These are phyloP conservation scores for Hipposideros larvatus DNA, from an alignment of 2,797 vertebrate genomes.

Conservation along the genomic window DNA sequence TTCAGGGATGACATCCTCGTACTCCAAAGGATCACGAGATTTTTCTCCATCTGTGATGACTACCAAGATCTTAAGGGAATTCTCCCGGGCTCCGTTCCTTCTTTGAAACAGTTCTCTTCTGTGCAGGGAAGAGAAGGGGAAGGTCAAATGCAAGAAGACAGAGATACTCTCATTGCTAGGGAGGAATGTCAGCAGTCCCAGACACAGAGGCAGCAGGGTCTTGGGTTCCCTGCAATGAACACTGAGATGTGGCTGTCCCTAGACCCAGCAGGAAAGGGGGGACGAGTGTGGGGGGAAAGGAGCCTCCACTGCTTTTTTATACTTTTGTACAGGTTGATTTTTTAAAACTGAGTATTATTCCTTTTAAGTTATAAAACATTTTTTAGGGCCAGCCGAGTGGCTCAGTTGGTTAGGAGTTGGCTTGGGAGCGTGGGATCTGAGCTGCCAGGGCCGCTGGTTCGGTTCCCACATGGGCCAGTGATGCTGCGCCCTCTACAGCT, in stretches of 20 bases:
- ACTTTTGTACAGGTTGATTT: not conserved
- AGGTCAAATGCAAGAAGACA: not conserved
- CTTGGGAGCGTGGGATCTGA: no score
- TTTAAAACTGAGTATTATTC: not conserved
- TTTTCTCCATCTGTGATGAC: constrained; percentile 90
- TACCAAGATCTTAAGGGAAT: constrained; percentile 87
- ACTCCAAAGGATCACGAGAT: constrained; percentile 52
- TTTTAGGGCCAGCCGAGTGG: not conserved
- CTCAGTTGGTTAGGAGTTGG: no score
- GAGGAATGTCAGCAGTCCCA: not conserved
- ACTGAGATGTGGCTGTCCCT: not conserved
- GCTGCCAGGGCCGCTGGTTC: no score
- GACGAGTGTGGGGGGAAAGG: not conserved
- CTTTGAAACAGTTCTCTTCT: constrained; percentile 83
- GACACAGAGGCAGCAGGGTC: no score
- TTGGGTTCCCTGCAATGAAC: not conserved
- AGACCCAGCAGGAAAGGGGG: not conserved
- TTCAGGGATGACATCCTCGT: constrained; percentile 83
- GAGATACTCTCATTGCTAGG: not conserved
- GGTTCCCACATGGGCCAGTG: no score
- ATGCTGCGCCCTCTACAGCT: no score
- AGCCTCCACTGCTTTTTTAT: not conserved
- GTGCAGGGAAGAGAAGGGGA: constrained; percentile 23
- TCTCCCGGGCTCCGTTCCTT: constrained; percentile 79
- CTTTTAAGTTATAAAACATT: constrained; percentile 8